A percentile compares a stretch with the other conserved stretches of the same genome.
These are phyloP conservation scores for Todiramphus chloris DNA, from an alignment of 2,113 vertebrate genomes.

Conservation along the genomic window DNA sequence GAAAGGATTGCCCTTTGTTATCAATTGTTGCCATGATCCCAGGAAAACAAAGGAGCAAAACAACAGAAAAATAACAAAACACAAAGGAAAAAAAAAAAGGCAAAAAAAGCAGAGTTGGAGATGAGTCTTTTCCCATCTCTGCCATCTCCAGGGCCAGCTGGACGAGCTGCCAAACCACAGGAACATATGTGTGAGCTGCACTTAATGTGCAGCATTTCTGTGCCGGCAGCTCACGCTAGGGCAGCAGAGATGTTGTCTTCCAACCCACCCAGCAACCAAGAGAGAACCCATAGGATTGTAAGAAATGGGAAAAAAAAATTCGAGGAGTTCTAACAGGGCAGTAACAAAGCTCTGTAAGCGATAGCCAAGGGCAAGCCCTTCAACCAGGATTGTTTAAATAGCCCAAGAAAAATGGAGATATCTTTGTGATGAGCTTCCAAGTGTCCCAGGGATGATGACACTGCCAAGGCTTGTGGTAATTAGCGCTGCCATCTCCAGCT, in stretches of 20 bases:
- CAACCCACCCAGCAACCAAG: background rate
- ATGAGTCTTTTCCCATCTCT: background rate
- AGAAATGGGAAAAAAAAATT: background rate
- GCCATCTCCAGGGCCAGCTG: background rate
- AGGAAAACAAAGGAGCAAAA: background rate
- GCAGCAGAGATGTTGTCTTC: background rate
- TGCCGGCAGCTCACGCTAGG: background rate
- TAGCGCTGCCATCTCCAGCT: background rate
- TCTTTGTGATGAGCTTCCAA: background rate
- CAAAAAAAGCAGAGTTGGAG: background rate
- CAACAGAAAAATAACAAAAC: background rate
- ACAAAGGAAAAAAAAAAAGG: background rate
- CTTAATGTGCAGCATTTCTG: background rate
- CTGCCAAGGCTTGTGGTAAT: background rate
- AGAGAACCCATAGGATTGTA: rapidly evolving
- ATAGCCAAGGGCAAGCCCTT: background rate
- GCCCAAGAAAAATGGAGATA: background rate
- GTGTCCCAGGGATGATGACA: rapidly evolving
- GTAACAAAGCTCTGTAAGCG: rapidly evolving
- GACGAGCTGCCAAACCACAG: background rate
- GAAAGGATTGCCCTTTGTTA: no score
- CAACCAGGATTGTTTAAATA: background rate
- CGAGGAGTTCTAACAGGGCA: no score
- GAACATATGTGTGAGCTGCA: background rate
- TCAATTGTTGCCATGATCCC: background rate